A percentile compares a stretch with the other conserved stretches of the same genome.
Conservation (phyloP, 2,888 invertebrate genomes). For the Diploptera punctata region DNA sequence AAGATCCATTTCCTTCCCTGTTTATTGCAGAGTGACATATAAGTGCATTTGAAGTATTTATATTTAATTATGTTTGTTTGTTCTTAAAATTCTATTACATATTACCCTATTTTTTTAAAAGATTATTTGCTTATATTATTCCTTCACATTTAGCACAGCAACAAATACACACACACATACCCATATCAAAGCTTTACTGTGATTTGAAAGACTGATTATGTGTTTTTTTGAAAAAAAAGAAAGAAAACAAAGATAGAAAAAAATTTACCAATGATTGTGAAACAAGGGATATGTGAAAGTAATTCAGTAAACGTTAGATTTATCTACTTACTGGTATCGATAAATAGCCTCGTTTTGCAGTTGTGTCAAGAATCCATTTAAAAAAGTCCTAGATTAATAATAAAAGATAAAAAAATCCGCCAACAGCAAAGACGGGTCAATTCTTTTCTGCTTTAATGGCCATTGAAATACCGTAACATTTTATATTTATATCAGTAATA, state of each 20-base stretch:
- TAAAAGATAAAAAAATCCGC: constrained; percentile 33
- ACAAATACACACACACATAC: constrained; percentile 42
- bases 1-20: constrained; percentile 27
- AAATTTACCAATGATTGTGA: constrained; percentile 24
- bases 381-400: constrained; percentile 28
- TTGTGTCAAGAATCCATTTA: constrained; percentile 12
- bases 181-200: constrained; percentile 64
- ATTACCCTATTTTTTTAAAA: constrained; percentile 37
- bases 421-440: constrained; percentile 44
- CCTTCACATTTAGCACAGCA: constrained; percentile 35
- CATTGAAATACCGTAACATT: constrained; percentile 35
- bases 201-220: constrained; percentile 63
- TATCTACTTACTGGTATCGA: no score
- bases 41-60: constrained; percentile 23
- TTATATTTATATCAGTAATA: constrained; percentile 30
- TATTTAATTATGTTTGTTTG: constrained; percentile 34
- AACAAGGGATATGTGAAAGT: constrained; percentile 2
- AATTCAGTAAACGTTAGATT: no score
- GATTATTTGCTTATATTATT: constrained; percentile 33
- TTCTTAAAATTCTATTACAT: constrained; percentile 40
- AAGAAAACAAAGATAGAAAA: constrained; percentile 21
- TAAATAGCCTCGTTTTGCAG: constrained; percentile 17
- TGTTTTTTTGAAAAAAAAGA: constrained; percentile 43
- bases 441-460: constrained; percentile 43
- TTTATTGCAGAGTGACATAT: constrained; percentile 28